Conservation (phyloP, 2,888 invertebrate species). For the Meiosimyza decipiens region DNA sequence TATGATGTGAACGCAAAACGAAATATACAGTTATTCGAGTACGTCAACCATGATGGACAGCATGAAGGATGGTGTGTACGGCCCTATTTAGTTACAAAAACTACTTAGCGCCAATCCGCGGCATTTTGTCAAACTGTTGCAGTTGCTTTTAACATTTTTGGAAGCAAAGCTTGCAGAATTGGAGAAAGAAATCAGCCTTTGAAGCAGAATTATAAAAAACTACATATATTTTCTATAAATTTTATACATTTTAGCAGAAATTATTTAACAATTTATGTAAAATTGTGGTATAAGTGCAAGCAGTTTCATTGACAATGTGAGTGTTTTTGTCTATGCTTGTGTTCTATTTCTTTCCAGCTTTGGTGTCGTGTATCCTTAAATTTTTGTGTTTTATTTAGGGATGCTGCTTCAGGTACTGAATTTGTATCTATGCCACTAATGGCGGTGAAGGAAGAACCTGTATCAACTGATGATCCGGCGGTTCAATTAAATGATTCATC, state of each 20-base stretch:
- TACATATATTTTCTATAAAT: too few relatives aligned
- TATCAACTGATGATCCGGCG: constrained; percentile 11
- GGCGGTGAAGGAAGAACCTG: constrained; percentile 20
- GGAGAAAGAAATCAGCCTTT: neutral
- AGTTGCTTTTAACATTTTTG: constrained; percentile 15
- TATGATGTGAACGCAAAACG: too few relatives aligned
- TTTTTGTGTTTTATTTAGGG: neutral
- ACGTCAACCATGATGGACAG: too few relatives aligned
- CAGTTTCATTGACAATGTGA: constrained; percentile 26
- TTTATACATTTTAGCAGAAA: neutral
- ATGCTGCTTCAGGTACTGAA: constrained; percentile 22
- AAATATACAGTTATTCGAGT: too few relatives aligned
- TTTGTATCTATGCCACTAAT: constrained; percentile 27
- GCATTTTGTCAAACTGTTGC: constrained; percentile 14
- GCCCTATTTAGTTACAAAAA: constrained; percentile 4
- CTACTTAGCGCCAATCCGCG: neutral
- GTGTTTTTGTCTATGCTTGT: neutral
- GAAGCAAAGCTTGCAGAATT: neutral
- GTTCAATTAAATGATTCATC: neutral
- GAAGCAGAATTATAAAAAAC: too few relatives aligned
- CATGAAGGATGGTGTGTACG: too few relatives aligned
- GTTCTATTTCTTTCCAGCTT: neutral
- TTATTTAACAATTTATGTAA: constrained; percentile 4
- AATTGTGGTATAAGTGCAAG: constrained; percentile 7
- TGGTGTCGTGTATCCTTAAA: neutral